phyloP scores from a whole-genome alignment of 2,888 invertebrate species.

The Drosophila austrosaltans region DNA sequence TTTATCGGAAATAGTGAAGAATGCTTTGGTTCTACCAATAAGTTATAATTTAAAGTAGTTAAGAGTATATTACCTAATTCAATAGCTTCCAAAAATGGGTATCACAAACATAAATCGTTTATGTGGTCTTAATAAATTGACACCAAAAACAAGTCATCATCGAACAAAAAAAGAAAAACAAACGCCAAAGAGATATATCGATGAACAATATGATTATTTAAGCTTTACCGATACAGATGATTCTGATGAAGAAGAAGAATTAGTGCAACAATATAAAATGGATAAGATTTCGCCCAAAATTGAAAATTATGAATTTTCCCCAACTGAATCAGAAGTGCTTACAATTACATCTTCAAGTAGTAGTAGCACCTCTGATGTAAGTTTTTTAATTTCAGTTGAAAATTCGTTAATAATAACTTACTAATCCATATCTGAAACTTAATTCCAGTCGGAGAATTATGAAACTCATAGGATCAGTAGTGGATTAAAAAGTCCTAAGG shows the following conservation, averaged over 20 bases:
- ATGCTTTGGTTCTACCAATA: too few species aligned
- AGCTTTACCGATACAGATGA: not conserved
- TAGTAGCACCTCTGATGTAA: not conserved
- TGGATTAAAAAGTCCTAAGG: not conserved
- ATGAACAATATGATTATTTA: slow-evolving; percentile 9
- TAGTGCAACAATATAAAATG: not conserved
- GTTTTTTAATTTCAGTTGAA: not conserved
- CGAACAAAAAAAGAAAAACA: not conserved
- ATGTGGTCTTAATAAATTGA: slow-evolving; percentile 1
- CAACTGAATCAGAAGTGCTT: slow-evolving; percentile 28
- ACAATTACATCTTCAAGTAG: not conserved
- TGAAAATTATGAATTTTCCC: not conserved
- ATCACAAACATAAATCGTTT: slow-evolving; percentile 17
- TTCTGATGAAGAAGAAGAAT: slow-evolving; percentile 1
- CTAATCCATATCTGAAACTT: not conserved
- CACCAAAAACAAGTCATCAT: not conserved
- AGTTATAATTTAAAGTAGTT: too few species aligned
- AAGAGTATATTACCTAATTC: too few species aligned
- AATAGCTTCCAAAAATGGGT: too few species aligned
- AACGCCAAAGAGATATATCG: not conserved
- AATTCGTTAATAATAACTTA: not conserved
- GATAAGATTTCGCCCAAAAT: not conserved
- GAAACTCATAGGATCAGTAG: not conserved
- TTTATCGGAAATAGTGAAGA: too few species aligned
- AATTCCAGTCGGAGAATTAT: not conserved